phyloP scores from a whole-genome alignment of 1,140 invertebrate genomes.

The Bombus terrestris region DNA sequence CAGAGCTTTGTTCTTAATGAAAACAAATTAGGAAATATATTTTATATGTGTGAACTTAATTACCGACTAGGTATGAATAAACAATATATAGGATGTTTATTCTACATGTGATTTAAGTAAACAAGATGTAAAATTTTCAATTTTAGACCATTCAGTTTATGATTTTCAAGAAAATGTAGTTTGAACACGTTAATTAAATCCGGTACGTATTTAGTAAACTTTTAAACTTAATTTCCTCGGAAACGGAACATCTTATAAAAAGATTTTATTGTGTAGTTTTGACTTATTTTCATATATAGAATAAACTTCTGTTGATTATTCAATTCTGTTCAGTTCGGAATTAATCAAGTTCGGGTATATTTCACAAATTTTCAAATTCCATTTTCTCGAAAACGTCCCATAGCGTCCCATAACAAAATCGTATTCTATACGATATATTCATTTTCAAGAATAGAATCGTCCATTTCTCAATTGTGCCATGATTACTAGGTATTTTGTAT shows the following conservation, averaged over 20 bases:
- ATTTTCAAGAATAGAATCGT: no score
- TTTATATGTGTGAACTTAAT: background rate
- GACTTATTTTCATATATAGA: background rate
- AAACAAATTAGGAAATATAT: background rate
- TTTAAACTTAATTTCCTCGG: background rate
- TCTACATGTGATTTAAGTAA: background rate
- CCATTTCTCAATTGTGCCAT: background rate
- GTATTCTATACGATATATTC: no score
- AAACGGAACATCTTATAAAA: background rate
- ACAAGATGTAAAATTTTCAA: no score
- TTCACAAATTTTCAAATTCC: background rate
- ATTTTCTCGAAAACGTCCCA: background rate
- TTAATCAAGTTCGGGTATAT: background rate
- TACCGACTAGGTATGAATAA: background rate
- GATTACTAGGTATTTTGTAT: background rate
- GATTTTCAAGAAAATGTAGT: background rate
- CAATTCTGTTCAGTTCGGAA: background rate
- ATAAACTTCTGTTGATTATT: background rate
- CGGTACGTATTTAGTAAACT: background rate
- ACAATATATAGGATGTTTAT: background rate
- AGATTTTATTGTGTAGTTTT: background rate
- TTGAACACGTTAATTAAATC: background rate
- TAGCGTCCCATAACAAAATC: no score
- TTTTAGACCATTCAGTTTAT: no score
- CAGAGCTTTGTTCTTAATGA: background rate